A percentile compares a stretch with the other conserved stretches of the same genome.
phyloP scores from a whole-genome alignment of 2,888 invertebrate genomes.

The Hyalella azteca region DNA sequence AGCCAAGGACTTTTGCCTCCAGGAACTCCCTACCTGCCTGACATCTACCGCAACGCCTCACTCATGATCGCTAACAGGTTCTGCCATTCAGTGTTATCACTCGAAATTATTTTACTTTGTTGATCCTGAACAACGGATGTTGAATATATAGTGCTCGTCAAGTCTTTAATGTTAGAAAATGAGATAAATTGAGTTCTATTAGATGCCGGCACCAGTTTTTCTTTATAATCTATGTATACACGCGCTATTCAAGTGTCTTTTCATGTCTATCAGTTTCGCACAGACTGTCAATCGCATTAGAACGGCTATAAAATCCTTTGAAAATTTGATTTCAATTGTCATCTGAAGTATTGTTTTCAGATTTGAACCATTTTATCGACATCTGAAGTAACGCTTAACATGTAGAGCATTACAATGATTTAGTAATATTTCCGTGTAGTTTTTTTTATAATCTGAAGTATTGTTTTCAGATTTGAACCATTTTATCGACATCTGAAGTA shows the following conservation, averaged over 20 bases:
- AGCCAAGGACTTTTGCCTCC: neutral
- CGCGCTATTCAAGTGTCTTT: neutral
- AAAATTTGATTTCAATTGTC: no score
- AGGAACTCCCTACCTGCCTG: neutral
- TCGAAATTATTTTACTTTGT: neutral
- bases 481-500: neutral
- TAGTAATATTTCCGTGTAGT: neutral
- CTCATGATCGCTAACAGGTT: constrained; percentile 5
- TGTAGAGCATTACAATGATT: neutral
- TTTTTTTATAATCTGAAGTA: neutral
- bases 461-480: neutral
- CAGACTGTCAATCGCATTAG: no score
- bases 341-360: no score
- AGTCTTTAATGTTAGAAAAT: neutral
- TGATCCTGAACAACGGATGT: neutral
- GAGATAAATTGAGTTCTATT: neutral
- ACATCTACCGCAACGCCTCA: neutral
- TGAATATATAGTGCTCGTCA: neutral
- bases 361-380: neutral
- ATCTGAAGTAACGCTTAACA: neutral
- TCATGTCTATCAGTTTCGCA: no score
- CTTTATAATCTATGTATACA: neutral
- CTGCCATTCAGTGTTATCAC: neutral
- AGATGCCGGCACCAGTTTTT: neutral
- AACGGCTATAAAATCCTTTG: no score